Conservation (phyloP, 2,888 invertebrate species). For the Drosophila pseudotalamancana region DNA sequence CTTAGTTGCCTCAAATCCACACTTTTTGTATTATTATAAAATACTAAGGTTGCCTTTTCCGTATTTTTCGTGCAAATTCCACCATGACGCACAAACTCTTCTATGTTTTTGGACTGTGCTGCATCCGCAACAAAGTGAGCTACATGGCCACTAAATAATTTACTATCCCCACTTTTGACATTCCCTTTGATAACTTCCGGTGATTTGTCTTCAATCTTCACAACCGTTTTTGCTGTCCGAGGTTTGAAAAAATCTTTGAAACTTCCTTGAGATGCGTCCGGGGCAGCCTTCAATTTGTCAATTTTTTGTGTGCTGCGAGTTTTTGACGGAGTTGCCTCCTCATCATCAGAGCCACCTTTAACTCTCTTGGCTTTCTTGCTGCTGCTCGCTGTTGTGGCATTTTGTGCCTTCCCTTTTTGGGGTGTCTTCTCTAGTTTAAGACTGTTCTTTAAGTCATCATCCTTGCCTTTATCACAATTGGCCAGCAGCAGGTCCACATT, state of each 20-base stretch:
- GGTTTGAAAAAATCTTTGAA: constrained; percentile 59
- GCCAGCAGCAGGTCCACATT: constrained; percentile 82
- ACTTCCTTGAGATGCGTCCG: constrained; percentile 28
- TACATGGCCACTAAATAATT: constrained; percentile 63
- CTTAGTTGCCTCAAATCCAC: constrained; percentile 54
- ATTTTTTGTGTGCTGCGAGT: constrained; percentile 35
- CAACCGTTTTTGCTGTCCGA: background rate
- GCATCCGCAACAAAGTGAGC: constrained; percentile 61
- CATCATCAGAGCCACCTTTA: constrained; percentile 31
- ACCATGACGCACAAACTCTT: constrained; percentile 67
- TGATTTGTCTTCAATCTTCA: background rate
- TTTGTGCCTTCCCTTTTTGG: constrained; percentile 33
- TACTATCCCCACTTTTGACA: constrained; percentile 20
- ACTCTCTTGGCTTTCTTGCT: constrained; percentile 41
- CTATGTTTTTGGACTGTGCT: constrained; percentile 19
- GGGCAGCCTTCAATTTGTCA: constrained; percentile 21
- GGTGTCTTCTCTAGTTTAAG: constrained; percentile 65
- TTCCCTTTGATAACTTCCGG: background rate
- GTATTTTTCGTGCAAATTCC: constrained; percentile 69
- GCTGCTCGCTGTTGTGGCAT: constrained; percentile 20
- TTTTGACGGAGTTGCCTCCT: constrained; percentile 1
- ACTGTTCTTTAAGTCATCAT: constrained; percentile 49
- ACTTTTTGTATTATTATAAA: constrained; percentile 43
- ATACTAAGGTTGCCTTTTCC: constrained; percentile 69
- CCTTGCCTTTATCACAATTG: constrained; percentile 50